Base-by-base conservation (phyloP, 2,888 invertebrate species). In the Lacanobia oleracea region DNA sequence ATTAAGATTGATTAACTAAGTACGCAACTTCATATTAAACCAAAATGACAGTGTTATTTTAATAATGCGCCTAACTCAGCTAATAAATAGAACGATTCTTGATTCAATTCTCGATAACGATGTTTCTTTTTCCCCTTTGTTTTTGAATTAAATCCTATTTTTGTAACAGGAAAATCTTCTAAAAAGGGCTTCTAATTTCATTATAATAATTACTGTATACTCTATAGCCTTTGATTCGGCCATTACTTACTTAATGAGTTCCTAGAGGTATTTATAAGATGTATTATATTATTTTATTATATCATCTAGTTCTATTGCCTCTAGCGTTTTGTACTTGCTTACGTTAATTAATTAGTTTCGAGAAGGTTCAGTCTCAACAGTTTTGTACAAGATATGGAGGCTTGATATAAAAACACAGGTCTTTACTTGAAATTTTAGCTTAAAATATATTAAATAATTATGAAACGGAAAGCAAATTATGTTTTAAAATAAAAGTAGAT, bases 281-380 rank as follows among this genome's bases (percentile, higher is more conserved):
- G 40, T 67, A 54, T 57, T 59, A 60, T 33, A 61, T 40, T 48
- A n/a, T 56, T 61, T 51, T 54, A 72, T 77, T 43, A 65, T 63
- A 66, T 56, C 43, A 72, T 72, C 8, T 57, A 50, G 59, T 68
- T 69, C 8, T 57, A 43, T 54, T 62, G 77, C 77, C 67, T 9
- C 27, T 16, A 37, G 67, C 61, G 27, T 65, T 62, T 64, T 50
- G 62, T 74, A 50, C 70, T 74, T 67, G 33, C 23, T 76, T 63
- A 43, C 21, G 3, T 51, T 71, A 71, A 71, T 78, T 80, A 80
- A 82, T 82, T 82, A 59, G 37, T 70, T 78, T 48, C n/a, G 10
- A 18, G 18, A 71, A 50, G 23, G n/a, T 56, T 61, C 48, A 12
- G 16, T 48, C n/a, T 50, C 60, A 16, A 68, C 23, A 50, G 12